Percentiles rank a stretch among this genome's conserved stretches.
These are phyloP conservation scores for Emys orbicularis DNA, from an alignment of 2,797 vertebrate species.

Conservation along the genomic window DNA sequence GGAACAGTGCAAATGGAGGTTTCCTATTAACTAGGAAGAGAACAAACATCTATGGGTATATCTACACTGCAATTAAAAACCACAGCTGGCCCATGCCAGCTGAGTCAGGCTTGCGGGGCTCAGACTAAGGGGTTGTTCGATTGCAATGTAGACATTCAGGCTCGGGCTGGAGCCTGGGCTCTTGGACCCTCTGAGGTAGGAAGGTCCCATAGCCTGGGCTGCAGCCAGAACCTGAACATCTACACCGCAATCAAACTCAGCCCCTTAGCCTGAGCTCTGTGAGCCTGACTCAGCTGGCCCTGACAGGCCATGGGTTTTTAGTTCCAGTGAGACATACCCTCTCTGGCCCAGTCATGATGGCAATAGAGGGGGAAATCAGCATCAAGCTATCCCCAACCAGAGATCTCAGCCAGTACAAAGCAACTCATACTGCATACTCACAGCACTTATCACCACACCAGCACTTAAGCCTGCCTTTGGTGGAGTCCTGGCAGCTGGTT, in stretches of 20 bases:
- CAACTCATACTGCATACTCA: not conserved
- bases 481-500: not conserved
- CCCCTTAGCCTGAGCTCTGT: too few species aligned
- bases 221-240: too few species aligned
- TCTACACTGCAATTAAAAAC: not conserved
- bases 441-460: not conserved
- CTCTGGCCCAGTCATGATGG: not conserved
- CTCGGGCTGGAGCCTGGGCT: not conserved
- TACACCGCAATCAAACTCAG: too few species aligned
- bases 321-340: too few species aligned
- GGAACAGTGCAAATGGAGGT: too few species aligned
- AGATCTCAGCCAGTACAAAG: not conserved
- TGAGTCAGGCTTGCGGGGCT: not conserved
- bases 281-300: too few species aligned
- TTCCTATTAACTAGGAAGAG: too few species aligned
- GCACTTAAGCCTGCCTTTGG: not conserved
- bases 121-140: not conserved
- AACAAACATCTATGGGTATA: not conserved
- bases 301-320: too few species aligned
- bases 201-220: not conserved
- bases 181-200: too few species aligned
- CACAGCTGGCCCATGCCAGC: not conserved
- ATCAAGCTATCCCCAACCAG: not conserved
- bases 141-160: not conserved
- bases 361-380: fast-evolving